Evolutionary conservation across 2,888 invertebrate species (phyloP), one percentile per base, ranked within the genome.

Genomic region (Tryphoninae sp.): DNA sequence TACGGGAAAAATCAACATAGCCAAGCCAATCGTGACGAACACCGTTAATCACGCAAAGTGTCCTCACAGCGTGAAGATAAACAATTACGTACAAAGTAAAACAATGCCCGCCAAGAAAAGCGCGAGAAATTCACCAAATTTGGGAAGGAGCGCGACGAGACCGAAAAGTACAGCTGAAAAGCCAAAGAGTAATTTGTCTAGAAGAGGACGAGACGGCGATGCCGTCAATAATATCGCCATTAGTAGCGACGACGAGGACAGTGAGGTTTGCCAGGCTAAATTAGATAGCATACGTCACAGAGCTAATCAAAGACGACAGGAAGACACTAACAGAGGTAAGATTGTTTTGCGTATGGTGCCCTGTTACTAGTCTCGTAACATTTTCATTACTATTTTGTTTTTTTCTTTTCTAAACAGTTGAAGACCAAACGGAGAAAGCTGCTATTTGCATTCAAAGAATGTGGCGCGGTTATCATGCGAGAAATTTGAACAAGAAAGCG

Each of bases 361-460:
- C 49, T 78, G 7, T 33, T n/a, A 16, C 55, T 61, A 19, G 9
- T 55, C 7, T 42, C 40, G 65, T 33, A 72, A 22, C 3, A 19
- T 40, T 49, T 51, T 61, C 22, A 11, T 9, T 4, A 26, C 9
- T 26, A 64, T 65, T 33, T 2, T 13, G 26, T 74, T 72, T 61
- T 42, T 42, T 51, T 68, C 51, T 81, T 77, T 84, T 68, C 13
- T 75, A 3, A 45, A 45, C 45, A 89, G 90, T 87, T 76, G 90
- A 89, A 83, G 92, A 90, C 80, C 88, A 88, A 76, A 87, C 88
- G 8, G 90, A 88, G 22, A 91, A 90, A 85, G 95, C 97, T 0
- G 97, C 97, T 0, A 94, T 96, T 45, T 95, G 95, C 33, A 97
- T 97, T 89, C 97, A 97, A 92, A 96, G 95, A 91, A 94, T 96